Percentiles rank a stretch among this genome's conserved stretches.
Evolutionary conservation across 2,888 invertebrate genomes (phyloP).

Genomic region (Autographa gamma): DNA sequence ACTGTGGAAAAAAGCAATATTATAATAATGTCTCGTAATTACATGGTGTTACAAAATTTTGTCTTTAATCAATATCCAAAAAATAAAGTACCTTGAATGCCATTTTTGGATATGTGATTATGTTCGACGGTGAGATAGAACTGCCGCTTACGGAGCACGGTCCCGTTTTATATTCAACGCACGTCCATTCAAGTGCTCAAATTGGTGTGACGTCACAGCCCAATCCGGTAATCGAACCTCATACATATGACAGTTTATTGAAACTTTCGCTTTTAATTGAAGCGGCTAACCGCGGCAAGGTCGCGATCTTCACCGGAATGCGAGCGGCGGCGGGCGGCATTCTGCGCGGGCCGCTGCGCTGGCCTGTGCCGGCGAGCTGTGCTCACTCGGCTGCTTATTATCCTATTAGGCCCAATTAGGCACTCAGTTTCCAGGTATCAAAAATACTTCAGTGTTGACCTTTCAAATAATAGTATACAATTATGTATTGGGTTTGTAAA

Average conservation of each 20-base stretch:
- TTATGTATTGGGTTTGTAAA: neutral
- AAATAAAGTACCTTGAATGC: slow-evolving; percentile 77
- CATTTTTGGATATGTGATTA: slow-evolving; percentile 72
- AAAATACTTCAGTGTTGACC: neutral
- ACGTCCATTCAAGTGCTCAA: slow-evolving; percentile 70
- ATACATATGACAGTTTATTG: slow-evolving; percentile 72
- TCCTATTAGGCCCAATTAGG: neutral
- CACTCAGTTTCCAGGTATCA: neutral
- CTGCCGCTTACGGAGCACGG: slow-evolving; percentile 67
- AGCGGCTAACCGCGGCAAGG: slow-evolving; percentile 73
- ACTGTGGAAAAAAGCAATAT: slow-evolving; percentile 59
- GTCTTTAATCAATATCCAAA: neutral
- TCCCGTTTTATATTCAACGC: slow-evolving; percentile 74
- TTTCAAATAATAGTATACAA: neutral
- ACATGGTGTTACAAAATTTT: neutral
- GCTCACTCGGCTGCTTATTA: neutral
- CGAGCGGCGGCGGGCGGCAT: slow-evolving; percentile 32
- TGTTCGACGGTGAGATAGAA: slow-evolving; percentile 71
- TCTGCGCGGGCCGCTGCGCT: slow-evolving; percentile 21
- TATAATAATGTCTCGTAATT: neutral
- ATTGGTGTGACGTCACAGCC: slow-evolving; percentile 71
- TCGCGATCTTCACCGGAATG: slow-evolving; percentile 70
- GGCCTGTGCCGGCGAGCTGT: neutral
- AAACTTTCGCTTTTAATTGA: slow-evolving; percentile 83
- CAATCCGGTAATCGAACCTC: slow-evolving; percentile 71